Evolutionary conservation across 2,113 vertebrate species (phyloP), one percentile per base, ranked within the genome.

Genomic region (Hippocampus zosterae): DNA sequence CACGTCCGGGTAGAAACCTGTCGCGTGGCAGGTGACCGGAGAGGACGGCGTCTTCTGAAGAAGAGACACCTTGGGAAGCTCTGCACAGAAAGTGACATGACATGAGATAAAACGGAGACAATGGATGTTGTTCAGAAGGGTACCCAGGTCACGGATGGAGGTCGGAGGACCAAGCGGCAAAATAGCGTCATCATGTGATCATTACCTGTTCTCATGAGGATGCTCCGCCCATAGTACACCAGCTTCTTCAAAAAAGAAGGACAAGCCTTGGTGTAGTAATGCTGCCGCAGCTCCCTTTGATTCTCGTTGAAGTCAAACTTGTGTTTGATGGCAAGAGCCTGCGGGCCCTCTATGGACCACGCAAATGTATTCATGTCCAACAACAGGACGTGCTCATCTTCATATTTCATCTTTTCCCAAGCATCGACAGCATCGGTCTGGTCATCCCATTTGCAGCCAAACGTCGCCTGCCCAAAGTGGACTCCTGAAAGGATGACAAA

Each of bases 1-100:
- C 48, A 12, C 64, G 41, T 56, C 0, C 0, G 79, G 81, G 64
- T 81, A 78, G 70, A 85, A 85, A 73, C 80, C 77, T 68, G 80
- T 63, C 73, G 76, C 77, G 0, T 72, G 59, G 70, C 81, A 83
- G 68, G 21, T 70, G 73, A 84, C 0, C n/a, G 67, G 64, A 68
- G 84, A 82, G 62, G 76, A 81, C n/a, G 79, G 33, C 41, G 76
- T 37, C 72, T 71, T 86, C 80, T 82, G 82, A 42, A 84, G 67
- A 53, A 68, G 65, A 29, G 46, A 67, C 46, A 67, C 46, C 29
- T 25, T 29, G 8, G 65, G 65, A 33, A 52, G 46, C 18, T 52
- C 65, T 67, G 65, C 15, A 19, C n/a, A 25, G 42, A 6, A 44
- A 13, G n/a, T 15, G 2, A 40, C 19, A 64, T 37, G 33, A 3